Percentiles rank a stretch among this genome's conserved stretches.
Conservation (phyloP, 2,888 invertebrate species). For the Mimumesa dahlbomi region DNA sequence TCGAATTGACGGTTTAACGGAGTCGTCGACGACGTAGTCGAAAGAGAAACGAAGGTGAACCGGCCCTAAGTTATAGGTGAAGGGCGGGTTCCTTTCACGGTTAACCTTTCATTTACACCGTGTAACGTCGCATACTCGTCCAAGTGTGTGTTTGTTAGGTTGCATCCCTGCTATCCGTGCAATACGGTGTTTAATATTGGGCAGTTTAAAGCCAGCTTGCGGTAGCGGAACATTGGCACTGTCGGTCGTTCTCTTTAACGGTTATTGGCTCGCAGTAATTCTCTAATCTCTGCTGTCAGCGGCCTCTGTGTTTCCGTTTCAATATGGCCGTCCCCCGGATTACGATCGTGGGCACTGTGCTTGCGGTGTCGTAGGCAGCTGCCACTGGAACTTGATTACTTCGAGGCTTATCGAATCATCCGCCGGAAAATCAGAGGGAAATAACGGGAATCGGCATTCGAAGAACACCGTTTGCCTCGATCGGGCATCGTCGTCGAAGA, state of each 20-base stretch:
- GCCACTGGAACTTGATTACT: slow-evolving; percentile 73
- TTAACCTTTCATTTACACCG: not conserved
- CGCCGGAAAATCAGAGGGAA: slow-evolving; percentile 69
- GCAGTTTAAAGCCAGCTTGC: slow-evolving; percentile 72
- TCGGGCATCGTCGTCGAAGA: slow-evolving; percentile 3
- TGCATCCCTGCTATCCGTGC: slow-evolving; percentile 57
- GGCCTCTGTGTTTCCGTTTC: slow-evolving; percentile 76
- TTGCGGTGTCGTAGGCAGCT: slow-evolving; percentile 65
- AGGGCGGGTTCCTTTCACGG: no score
- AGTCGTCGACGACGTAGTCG: not conserved
- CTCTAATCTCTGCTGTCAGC: slow-evolving; percentile 78
- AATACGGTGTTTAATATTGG: slow-evolving; percentile 73
- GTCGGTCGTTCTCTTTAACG: slow-evolving; percentile 78
- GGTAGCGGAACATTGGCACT: slow-evolving; percentile 70
- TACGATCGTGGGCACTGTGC: slow-evolving; percentile 61
- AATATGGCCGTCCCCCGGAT: slow-evolving; percentile 73
- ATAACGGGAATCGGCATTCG: slow-evolving; percentile 31
- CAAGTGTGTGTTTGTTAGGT: slow-evolving; percentile 45
- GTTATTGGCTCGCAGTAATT: slow-evolving; percentile 78
- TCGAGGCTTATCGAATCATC: slow-evolving; percentile 71
- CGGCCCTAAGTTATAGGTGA: no score
- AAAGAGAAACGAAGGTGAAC: no score
- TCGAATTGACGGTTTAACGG: not conserved
- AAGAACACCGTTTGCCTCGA: slow-evolving; percentile 28
- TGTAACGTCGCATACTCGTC: not conserved